A percentile compares a stretch with the other conserved stretches of the same genome.
Conservation (phyloP, 2,888 invertebrate genomes). For the Ctena decussata region DNA sequence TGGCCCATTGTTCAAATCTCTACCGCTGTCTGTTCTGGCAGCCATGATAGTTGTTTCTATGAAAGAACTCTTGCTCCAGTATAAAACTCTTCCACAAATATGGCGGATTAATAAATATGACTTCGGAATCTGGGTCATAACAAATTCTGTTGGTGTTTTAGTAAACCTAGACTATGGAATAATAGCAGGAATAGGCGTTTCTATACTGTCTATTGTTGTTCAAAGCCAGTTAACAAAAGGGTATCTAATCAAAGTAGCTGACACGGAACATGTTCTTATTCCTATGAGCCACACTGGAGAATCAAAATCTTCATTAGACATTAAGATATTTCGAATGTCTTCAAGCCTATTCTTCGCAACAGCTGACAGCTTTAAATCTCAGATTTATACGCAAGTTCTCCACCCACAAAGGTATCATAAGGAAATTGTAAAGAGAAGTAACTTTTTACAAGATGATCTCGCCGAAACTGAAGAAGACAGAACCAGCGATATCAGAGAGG, state of each 20-base stretch:
- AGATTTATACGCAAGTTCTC: conserved; percentile 39
- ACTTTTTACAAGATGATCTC: not conserved
- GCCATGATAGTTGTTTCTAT: conserved; percentile 87
- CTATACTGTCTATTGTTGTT: conserved; percentile 70
- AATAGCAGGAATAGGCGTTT: conserved; percentile 73
- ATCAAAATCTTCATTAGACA: conserved; percentile 14
- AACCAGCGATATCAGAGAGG: not conserved
- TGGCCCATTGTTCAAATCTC: conserved; percentile 79
- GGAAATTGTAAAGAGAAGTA: not conserved
- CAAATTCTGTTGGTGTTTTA: conserved; percentile 71
- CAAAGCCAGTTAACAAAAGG: conserved; percentile 68
- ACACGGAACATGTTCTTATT: conserved; percentile 51
- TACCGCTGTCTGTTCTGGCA: conserved; percentile 85
- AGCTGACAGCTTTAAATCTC: conserved; percentile 57
- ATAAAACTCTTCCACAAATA: conserved; percentile 90
- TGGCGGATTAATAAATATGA: conserved; percentile 93
- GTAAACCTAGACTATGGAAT: conserved; percentile 79
- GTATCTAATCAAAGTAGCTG: conserved; percentile 42
- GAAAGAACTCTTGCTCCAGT: conserved; percentile 89
- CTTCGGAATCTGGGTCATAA: conserved; percentile 88
- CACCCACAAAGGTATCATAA: conserved; percentile 42
- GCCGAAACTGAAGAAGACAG: not conserved
- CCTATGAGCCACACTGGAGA: conserved; percentile 12
- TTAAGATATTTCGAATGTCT: conserved; percentile 57
- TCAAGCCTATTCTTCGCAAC: conserved; percentile 61